Conservation (phyloP, 2,888 invertebrate genomes). For the Diplolepis rosae region DNA sequence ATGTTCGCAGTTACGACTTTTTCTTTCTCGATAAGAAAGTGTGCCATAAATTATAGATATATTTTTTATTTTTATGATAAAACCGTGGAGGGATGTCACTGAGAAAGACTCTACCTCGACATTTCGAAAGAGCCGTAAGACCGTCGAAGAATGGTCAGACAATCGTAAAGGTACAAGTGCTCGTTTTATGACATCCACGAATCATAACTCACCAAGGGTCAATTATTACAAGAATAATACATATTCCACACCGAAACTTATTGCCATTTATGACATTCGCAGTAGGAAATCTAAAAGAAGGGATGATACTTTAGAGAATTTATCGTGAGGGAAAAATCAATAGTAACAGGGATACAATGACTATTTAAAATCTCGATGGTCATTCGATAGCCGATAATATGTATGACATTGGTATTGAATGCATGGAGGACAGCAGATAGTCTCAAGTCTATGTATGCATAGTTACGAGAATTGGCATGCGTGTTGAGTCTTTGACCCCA, state of each 20-base stretch:
- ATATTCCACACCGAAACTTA: not conserved
- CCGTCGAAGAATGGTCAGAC: conserved; percentile 45
- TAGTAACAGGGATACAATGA: not conserved
- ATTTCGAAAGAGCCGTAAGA: conserved; percentile 25
- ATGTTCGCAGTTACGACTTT: conserved; percentile 8
- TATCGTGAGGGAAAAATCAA: not conserved
- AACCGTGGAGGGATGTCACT: conserved; percentile 15
- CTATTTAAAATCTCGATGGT: conserved; percentile 22
- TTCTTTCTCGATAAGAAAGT: not conserved
- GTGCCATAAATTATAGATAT: not conserved
- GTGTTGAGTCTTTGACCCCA: conserved; percentile 30
- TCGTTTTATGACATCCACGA: conserved; percentile 61
- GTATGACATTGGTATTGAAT: conserved; percentile 15
- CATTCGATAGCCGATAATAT: conserved; percentile 5
- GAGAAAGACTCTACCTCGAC: conserved; percentile 7
- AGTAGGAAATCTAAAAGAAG: not conserved
- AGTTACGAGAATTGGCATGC: conserved; percentile 28
- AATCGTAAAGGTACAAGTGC: conserved; percentile 50
- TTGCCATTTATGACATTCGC: not conserved
- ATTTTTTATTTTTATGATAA: conserved; percentile 19
- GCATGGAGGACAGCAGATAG: conserved; percentile 1
- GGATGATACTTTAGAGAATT: not conserved
- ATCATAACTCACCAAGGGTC: conserved; percentile 64
- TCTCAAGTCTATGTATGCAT: conserved; percentile 21
- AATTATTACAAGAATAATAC: conserved; percentile 65